Conservation (phyloP, 2,113 vertebrate species). For the Amphiprion ocellaris region DNA sequence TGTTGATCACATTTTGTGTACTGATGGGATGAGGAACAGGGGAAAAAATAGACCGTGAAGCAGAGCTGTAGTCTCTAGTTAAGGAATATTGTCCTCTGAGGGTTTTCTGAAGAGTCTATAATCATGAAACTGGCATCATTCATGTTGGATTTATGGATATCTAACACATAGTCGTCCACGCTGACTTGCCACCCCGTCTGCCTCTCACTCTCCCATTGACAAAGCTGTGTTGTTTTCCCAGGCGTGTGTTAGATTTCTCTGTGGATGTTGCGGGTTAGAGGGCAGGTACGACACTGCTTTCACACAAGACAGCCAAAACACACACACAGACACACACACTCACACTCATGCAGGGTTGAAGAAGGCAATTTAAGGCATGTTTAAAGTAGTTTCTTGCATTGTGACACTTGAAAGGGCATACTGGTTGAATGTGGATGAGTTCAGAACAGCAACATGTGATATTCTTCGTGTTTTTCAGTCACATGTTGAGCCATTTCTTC, state of each 20-base stretch:
- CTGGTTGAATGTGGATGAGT: conserved; percentile 8
- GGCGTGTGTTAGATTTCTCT: conserved; percentile 65
- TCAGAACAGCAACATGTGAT: not conserved
- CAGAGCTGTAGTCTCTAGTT: not conserved
- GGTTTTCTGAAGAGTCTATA: conserved; percentile 20
- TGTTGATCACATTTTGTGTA: conserved; percentile 6
- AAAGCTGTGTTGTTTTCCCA: conserved; percentile 62
- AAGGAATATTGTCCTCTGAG: conserved; percentile 11
- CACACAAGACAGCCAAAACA: conserved; percentile 61
- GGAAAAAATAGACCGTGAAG: not conserved
- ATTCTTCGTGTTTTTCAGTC: not conserved
- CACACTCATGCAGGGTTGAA: conserved; percentile 15
- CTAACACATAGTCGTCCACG: not conserved
- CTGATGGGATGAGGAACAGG: not conserved
- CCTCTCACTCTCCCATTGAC: conserved; percentile 24
- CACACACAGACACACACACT: conserved; percentile 17
- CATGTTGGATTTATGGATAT: conserved; percentile 24
- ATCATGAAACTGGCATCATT: not conserved
- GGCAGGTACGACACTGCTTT: conserved; percentile 63
- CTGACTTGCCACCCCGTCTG: conserved; percentile 2
- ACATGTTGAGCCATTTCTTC: not conserved
- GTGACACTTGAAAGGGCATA: conserved; percentile 5
- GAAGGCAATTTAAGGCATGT: not conserved
- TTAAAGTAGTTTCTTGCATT: not conserved
- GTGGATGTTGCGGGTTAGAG: conserved; percentile 64